Conservation (phyloP, 2,888 invertebrate genomes). For the Eurytoma adleriae region DNA sequence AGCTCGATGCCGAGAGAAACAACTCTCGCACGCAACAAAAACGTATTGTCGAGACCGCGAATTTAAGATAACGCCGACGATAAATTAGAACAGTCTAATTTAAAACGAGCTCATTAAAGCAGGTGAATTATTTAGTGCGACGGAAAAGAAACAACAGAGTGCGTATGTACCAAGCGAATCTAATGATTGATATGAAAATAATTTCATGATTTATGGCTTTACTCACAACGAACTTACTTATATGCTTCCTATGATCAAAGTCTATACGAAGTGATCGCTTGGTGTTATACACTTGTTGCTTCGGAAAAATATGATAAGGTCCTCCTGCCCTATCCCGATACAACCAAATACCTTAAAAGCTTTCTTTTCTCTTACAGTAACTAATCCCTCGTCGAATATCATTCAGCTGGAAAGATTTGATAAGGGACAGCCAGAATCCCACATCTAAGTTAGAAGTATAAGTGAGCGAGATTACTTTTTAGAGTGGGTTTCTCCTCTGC, state of each 20-base stretch:
- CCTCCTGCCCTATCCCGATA: slow-evolving; percentile 20
- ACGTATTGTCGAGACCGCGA: not conserved
- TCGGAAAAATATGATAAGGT: slow-evolving; percentile 33
- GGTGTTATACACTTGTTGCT: slow-evolving; percentile 42
- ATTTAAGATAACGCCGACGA: slow-evolving; percentile 6
- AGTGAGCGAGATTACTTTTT: not conserved
- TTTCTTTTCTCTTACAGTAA: slow-evolving; percentile 15
- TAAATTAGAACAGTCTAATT: not conserved
- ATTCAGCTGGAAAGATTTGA: slow-evolving; percentile 39
- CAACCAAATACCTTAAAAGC: not conserved
- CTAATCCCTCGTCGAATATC: slow-evolving; percentile 2
- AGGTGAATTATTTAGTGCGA: not conserved
- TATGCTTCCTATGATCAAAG: not conserved
- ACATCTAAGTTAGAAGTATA: not conserved
- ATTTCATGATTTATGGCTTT: not conserved
- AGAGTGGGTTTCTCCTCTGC: not conserved
- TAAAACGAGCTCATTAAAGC: not conserved
- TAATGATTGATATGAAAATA: not conserved
- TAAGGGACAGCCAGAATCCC: slow-evolving; percentile 18
- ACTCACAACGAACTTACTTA: not conserved
- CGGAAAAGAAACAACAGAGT: not conserved
- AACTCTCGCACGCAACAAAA: not conserved
- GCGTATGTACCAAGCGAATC: not conserved
- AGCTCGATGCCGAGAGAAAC: not conserved
- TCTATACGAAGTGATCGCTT: not conserved